Conservation (phyloP, 35 echinoderm and acorn worm species). For the Eucidaris tribuloides region DNA sequence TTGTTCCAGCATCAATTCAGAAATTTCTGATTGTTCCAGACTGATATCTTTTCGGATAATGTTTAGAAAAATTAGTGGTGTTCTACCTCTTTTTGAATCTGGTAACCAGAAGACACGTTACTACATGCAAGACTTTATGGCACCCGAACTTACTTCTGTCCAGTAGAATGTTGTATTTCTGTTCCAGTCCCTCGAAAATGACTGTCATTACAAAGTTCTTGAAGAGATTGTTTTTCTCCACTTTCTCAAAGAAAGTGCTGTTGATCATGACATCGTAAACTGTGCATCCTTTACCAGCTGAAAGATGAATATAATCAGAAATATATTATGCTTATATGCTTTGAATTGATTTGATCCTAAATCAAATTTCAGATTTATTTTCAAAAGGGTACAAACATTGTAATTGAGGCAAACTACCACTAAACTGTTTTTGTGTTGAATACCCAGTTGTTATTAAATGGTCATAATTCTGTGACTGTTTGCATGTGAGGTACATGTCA, state of each 20-base stretch:
- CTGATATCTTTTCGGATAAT: too few relatives aligned
- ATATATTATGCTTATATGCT: neutral
- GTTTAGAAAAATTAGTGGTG: too few relatives aligned
- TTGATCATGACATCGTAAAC: constrained; percentile 97
- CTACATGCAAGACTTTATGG: neutral
- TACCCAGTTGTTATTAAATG: too few relatives aligned
- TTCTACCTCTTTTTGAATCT: too few relatives aligned
- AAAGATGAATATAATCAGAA: constrained; percentile 42
- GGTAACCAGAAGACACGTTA: neutral
- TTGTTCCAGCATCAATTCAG: too few relatives aligned
- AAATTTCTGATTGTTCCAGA: too few relatives aligned
- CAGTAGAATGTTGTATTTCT: constrained; percentile 77
- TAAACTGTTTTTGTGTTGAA: neutral
- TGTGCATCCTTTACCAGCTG: constrained; percentile 94
- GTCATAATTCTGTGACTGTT: too few relatives aligned
- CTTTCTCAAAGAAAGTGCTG: constrained; percentile 71
- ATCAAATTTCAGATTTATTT: too few relatives aligned
- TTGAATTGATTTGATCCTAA: too few relatives aligned
- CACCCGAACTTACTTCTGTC: constrained; percentile 71
- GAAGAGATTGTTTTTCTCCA: constrained; percentile 72
- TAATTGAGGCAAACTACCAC: neutral
- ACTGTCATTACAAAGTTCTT: constrained; percentile 95
- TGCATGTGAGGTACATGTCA: too few relatives aligned
- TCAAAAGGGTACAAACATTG: too few relatives aligned
- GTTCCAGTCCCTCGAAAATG: constrained; percentile 76